phyloP scores from a whole-genome alignment of 2,113 vertebrate species.

The Lethenteron camtschaticum region DNA sequence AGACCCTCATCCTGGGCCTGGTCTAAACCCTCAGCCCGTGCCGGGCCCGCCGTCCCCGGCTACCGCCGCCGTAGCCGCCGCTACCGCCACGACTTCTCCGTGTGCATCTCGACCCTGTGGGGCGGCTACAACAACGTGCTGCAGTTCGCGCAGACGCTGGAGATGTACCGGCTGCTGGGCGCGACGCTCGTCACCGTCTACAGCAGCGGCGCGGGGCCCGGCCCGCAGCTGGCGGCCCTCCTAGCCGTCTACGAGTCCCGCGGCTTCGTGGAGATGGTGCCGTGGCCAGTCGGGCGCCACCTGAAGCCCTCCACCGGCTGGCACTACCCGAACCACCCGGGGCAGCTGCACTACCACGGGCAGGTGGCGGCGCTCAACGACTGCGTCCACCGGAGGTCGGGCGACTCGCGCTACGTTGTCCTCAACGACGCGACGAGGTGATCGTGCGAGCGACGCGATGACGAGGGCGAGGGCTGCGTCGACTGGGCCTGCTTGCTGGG shows the following conservation, averaged over 20 bases:
- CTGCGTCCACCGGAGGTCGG: constrained; percentile 12
- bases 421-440: constrained; percentile 10
- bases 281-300: constrained; percentile 8
- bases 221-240: constrained; percentile 23
- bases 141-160: constrained; percentile 32
- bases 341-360: constrained; percentile 13
- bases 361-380: constrained; percentile 13
- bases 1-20: too few relatives aligned
- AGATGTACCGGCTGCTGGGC: constrained; percentile 40
- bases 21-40: too few relatives aligned
- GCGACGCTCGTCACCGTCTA: constrained; percentile 31
- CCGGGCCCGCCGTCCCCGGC: too few relatives aligned
- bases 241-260: constrained; percentile 25
- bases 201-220: constrained; percentile 26
- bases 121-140: constrained; percentile 33
- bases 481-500: constrained; percentile 8
- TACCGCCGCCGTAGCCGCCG: too few relatives aligned
- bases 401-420: constrained; percentile 7
- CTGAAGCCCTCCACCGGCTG: neutral
- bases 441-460: constrained; percentile 4
- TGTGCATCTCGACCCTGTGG: constrained; percentile 38
- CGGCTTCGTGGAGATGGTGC: constrained; percentile 17
- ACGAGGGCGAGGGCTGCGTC: neutral
- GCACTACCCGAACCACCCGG: neutral
- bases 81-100: constrained; percentile 22